These are phyloP conservation scores for Aquatica leii DNA, from an alignment of 2,888 invertebrate genomes.

Conservation along the genomic window DNA sequence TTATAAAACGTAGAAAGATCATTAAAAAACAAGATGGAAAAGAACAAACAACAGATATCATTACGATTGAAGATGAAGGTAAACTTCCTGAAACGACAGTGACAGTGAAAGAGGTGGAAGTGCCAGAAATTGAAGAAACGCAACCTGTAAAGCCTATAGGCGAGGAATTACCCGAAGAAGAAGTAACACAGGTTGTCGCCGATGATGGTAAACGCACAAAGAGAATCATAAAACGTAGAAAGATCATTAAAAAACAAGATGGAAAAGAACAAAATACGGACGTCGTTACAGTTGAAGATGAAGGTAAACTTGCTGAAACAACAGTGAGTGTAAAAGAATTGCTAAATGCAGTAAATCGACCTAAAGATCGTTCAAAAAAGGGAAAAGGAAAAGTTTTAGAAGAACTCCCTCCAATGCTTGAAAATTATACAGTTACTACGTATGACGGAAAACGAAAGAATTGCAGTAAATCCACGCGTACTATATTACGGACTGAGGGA, in stretches of 20 bases:
- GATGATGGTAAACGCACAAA: conserved; percentile 42
- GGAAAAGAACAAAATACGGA: conserved; percentile 49
- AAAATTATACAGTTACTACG: conserved; percentile 34
- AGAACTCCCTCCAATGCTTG: conserved; percentile 47
- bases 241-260: conserved; percentile 47
- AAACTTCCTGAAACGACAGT: conserved; percentile 48
- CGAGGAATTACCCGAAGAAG: conserved; percentile 45
- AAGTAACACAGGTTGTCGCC: conserved; percentile 40
- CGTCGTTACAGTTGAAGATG: conserved; percentile 46
- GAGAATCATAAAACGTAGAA: conserved; percentile 46
- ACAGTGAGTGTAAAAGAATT: conserved; percentile 45
- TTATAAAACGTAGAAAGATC: conserved; percentile 19
- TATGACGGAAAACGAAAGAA: conserved; percentile 38
- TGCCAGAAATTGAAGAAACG: conserved; percentile 43
- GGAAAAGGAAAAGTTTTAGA: conserved; percentile 32
- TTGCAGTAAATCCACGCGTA: conserved; percentile 38
- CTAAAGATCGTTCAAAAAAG: no score
- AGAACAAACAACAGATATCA: conserved; percentile 52
- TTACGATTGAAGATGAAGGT: conserved; percentile 54
- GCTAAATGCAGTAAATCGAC: background rate
- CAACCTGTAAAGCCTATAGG: conserved; percentile 52
- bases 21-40: conserved; percentile 34
- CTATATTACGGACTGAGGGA: conserved; percentile 47
- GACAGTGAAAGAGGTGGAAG: conserved; percentile 44
- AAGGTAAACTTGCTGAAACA: conserved; percentile 53